Evolutionary conservation across 23 tunicate species (phyloP).

Genomic region (Ascidia mentula): DNA sequence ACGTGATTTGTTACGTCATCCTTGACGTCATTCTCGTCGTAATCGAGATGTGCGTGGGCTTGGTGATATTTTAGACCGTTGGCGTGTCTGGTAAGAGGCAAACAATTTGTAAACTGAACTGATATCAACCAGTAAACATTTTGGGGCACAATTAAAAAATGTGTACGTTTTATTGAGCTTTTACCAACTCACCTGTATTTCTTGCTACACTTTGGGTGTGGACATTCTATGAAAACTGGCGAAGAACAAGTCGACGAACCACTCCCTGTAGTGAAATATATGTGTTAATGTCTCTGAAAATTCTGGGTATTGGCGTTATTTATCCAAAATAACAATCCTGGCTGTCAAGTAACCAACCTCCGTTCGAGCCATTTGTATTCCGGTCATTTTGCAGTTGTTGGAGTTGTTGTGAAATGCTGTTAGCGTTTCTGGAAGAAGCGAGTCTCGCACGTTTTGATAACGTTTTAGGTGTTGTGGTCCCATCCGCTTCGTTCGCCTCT

Average conservation of each 20-base stretch:
- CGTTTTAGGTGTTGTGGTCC: conserved; percentile 32
- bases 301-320: no score
- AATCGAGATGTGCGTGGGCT: conserved; percentile 64
- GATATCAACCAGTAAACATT: no score
- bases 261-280: conserved; percentile 51
- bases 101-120: background rate
- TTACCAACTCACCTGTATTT: conserved; percentile 82
- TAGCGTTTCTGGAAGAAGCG: conserved; percentile 45
- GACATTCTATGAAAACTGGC: conserved; percentile 81
- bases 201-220: conserved; percentile 77
- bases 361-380: conserved; percentile 11
- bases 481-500: conserved; percentile 50
- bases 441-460: conserved; percentile 72
- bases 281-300: no score
- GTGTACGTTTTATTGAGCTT: no score
- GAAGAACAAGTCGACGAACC: conserved; percentile 84
- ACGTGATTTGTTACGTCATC: conserved; percentile 2
- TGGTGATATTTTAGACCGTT: conserved; percentile 77
- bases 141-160: no score
- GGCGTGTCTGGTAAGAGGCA: conserved; percentile 28
- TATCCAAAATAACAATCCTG: background rate
- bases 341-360: background rate
- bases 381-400: conserved; percentile 16
- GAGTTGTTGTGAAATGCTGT: conserved; percentile 21
- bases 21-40: conserved; percentile 10